Evolutionary conservation across 2,113 vertebrate species (phyloP), one percentile per base, ranked within the genome.

Genomic region (Centropus unirufus): DNA sequence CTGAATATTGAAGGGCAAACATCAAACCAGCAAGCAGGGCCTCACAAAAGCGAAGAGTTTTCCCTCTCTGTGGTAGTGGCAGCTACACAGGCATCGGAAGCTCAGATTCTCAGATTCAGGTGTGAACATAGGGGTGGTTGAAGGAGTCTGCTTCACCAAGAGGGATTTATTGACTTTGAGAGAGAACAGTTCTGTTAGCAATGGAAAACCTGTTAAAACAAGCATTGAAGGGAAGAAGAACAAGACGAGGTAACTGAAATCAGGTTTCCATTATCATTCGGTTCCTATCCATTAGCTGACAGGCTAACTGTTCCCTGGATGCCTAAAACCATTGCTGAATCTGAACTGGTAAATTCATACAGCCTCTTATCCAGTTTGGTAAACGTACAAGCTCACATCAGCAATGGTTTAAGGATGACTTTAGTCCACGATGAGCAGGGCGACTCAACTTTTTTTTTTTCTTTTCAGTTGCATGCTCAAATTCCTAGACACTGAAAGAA

Each of bases 291-390:
- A 42, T 34, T n/a, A 47, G 15, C 47, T 61, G 73, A 76, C 3
- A 69, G 54, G 63, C 40, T 54, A 70, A 54, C 8, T 46, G 36
- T 44, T 51, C 63, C 14, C 36, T 2, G 27, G 30, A 19, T 49
- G 18, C 40, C 46, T 34, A 26, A 7, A 80, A 61, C 17, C 2
- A 0, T 16, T 80, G 42, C 51, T 63, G 13, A 29, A 36, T 24
- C 62, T 64, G 67, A 83, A 55, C 20, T 1, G 1, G 7, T 34
- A 42, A 22, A 73, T 75, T 39, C 49, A 76, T 7, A 47, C 29
- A 73, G 57, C 4, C 0, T 0, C 9, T 75, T 55, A 42, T 2
- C 8, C 12, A 23, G 20, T 42, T 83, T 69, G 61, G 40, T 39
- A 20, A 83, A 47, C 22, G 62, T 70, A 44, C 11, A 67, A 39